These are phyloP conservation scores for Orientallactaga sibirica DNA, from an alignment of 2,797 vertebrate species.

Conservation along the genomic window DNA sequence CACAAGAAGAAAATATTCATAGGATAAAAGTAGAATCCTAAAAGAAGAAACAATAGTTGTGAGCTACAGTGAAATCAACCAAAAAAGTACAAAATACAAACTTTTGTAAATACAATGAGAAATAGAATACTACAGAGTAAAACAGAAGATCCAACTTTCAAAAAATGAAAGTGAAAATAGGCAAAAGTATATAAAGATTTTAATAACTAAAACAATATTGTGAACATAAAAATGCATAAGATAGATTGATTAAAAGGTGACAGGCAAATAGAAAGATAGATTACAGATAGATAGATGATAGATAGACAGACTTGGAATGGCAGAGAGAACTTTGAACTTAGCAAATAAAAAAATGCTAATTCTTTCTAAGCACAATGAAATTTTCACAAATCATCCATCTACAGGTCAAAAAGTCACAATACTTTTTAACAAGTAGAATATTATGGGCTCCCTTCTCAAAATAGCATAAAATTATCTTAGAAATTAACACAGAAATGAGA, in stretches of 20 bases:
- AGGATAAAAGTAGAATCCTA: background rate
- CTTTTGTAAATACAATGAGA: background rate
- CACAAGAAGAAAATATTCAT: background rate
- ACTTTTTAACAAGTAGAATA: slow-evolving; percentile 12
- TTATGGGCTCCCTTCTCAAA: background rate
- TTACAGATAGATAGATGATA: background rate
- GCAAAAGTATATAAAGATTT: background rate
- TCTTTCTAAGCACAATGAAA: slow-evolving; percentile 17
- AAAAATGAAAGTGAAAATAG: background rate
- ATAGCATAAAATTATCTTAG: background rate
- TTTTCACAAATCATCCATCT: background rate
- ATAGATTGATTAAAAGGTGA: background rate
- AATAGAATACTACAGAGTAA: background rate
- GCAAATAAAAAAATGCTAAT: background rate
- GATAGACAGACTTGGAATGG: background rate
- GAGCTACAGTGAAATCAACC: background rate
- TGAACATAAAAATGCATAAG: background rate
- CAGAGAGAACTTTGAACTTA: background rate
- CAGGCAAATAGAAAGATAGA: no score
- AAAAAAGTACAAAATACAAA: background rate
- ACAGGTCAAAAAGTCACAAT: background rate
- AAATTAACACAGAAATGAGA: background rate
- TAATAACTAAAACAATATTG: slow-evolving; percentile 16
- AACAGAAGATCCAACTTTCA: background rate
- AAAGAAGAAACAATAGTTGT: background rate